Conservation (phyloP, 2,888 invertebrate genomes). For the Cephus pulcher region DNA sequence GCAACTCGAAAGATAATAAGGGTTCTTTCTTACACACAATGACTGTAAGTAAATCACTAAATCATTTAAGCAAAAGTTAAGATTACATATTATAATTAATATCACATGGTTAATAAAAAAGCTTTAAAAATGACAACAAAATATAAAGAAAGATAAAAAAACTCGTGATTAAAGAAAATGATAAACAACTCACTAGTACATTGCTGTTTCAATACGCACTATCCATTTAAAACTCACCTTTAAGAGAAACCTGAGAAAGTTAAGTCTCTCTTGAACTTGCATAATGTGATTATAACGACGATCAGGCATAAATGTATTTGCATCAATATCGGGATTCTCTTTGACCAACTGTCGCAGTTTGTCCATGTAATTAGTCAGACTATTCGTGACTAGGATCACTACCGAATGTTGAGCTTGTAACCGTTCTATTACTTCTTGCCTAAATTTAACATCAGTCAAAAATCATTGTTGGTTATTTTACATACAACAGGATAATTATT, state of each 20-base stretch:
- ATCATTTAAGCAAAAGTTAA: too few relatives aligned
- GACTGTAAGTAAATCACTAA: too few relatives aligned
- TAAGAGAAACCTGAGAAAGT: conserved; percentile 90
- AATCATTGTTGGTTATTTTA: too few relatives aligned
- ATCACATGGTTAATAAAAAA: too few relatives aligned
- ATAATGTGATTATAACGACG: conserved; percentile 91
- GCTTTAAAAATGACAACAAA: too few relatives aligned
- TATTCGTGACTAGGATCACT: conserved; percentile 93
- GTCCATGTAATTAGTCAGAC: conserved; percentile 91
- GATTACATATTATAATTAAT: too few relatives aligned
- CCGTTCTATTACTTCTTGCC: conserved; percentile 86
- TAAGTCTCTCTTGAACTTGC: conserved; percentile 94
- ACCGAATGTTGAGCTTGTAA: conserved; percentile 92
- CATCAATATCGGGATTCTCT: conserved; percentile 82
- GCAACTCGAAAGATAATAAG: too few relatives aligned
- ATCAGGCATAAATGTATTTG: conserved; percentile 83
- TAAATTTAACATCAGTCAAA: conserved; percentile 42
- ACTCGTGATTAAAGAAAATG: too few relatives aligned
- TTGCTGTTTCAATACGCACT: too few relatives aligned
- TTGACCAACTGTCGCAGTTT: conserved; percentile 77
- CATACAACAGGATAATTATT: conserved; percentile 18
- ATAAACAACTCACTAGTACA: too few relatives aligned
- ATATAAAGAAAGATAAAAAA: too few relatives aligned
- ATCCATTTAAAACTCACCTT: conserved; percentile 68
- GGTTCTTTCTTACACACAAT: too few relatives aligned